Evolutionary conservation across 2,113 vertebrate genomes (phyloP).

Genomic region (Microtus montanus): DNA sequence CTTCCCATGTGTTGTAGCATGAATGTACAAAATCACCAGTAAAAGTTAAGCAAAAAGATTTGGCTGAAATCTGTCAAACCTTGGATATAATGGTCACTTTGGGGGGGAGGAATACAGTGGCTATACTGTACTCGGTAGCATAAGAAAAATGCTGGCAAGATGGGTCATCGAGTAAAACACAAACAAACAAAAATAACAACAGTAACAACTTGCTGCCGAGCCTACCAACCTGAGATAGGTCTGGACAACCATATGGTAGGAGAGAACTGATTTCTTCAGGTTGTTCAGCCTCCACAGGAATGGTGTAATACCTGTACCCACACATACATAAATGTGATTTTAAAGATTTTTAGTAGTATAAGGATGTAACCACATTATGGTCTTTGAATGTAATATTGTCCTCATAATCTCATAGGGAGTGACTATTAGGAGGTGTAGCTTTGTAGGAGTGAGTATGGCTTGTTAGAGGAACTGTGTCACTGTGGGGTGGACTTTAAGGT

Average conservation of each 20-base stretch:
- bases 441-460: neutral
- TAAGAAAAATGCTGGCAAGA: neutral
- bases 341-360: neutral
- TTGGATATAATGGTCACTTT: neutral
- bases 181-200: no score
- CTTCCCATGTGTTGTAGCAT: slow-evolving; percentile 9
- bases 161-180: neutral
- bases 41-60: neutral
- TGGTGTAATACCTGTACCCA: neutral
- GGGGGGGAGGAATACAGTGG: neutral
- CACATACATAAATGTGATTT: neutral
- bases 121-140: neutral
- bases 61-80: slow-evolving; percentile 13
- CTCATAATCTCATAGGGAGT: neutral
- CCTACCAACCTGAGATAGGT: neutral
- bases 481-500: neutral
- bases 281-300: neutral
- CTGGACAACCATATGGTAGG: neutral
- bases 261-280: neutral
- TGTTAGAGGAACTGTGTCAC: neutral
- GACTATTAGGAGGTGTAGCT: neutral
- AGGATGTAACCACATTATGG: neutral
- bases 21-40: neutral
- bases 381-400: neutral
- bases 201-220: neutral